Conservation (phyloP, 2,797 vertebrate species). For the Danio jaintianensis region DNA sequence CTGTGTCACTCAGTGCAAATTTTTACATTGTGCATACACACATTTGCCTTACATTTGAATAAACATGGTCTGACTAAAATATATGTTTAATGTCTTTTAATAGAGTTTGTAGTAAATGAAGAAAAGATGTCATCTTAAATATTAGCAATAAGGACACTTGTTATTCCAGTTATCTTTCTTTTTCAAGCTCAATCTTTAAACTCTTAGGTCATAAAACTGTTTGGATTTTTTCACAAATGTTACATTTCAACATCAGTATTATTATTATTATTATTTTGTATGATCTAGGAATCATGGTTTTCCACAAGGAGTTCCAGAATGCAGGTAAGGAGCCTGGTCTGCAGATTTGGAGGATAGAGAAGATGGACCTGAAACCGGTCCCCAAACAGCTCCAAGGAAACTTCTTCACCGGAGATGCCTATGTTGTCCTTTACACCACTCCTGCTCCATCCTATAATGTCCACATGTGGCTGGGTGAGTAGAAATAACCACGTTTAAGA, state of each 20-base stretch:
- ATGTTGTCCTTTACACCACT: conserved; percentile 86
- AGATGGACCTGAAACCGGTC: conserved; percentile 85
- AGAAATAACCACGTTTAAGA: not conserved
- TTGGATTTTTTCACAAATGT: not conserved
- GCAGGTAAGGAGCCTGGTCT: conserved; percentile 89
- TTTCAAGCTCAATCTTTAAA: not conserved
- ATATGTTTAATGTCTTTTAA: not conserved
- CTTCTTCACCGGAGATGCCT: conserved; percentile 91
- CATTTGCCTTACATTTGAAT: conserved; percentile 17
- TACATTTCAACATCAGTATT: conserved; percentile 2
- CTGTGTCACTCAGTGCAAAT: not conserved
- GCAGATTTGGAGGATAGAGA: conserved; percentile 94
- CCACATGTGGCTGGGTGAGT: conserved; percentile 91
- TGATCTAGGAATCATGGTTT: conserved; percentile 71
- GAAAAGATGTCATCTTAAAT: not conserved
- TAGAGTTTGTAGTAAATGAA: not conserved
- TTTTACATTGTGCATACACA: conserved; percentile 17
- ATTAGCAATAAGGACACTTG: not conserved
- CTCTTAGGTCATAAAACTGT: not conserved
- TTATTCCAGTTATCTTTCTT: not conserved
- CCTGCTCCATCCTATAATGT: conserved; percentile 78
- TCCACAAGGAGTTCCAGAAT: conserved; percentile 83
- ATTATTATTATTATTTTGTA: not conserved
- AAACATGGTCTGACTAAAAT: not conserved
- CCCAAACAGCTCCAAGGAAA: conserved; percentile 80